Evolutionary conservation across 2,113 vertebrate genomes (phyloP).

Genomic region (Loxodonta africana): DNA sequence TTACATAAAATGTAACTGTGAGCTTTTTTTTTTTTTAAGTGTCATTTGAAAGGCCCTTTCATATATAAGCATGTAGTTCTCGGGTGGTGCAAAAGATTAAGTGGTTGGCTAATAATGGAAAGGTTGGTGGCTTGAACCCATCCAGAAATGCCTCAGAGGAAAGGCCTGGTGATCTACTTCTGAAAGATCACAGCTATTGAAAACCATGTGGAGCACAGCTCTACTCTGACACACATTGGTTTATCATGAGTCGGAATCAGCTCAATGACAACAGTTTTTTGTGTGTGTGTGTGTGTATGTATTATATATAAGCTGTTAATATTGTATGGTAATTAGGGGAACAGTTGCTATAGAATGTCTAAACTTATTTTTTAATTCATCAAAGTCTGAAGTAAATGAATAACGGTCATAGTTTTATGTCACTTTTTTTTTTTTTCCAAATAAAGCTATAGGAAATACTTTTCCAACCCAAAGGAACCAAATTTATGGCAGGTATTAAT

Average conservation of each 20-base stretch:
- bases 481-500: slow-evolving; percentile 20
- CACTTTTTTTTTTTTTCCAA: neutral
- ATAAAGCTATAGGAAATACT: slow-evolving; percentile 44
- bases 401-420: slow-evolving; percentile 35
- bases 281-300: too few species aligned
- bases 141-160: too few species aligned
- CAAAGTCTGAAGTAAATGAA: slow-evolving; percentile 1
- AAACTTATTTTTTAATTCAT: slow-evolving; percentile 15
- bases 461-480: slow-evolving; percentile 33
- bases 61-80: too few species aligned
- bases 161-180: too few species aligned
- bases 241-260: too few species aligned
- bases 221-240: too few species aligned
- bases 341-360: slow-evolving; percentile 19
- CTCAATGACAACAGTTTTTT: too few species aligned
- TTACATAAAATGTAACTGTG: neutral
- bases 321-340: neutral
- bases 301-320: neutral
- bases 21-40: neutral
- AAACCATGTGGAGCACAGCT: too few species aligned
- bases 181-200: too few species aligned
- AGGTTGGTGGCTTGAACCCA: too few species aligned
- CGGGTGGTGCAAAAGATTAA: too few species aligned
- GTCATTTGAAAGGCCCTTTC: slow-evolving; percentile 4
- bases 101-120: too few species aligned